These are phyloP conservation scores for Plectropomus leopardus DNA, from an alignment of 2,113 vertebrate species.

Conservation along the genomic window DNA sequence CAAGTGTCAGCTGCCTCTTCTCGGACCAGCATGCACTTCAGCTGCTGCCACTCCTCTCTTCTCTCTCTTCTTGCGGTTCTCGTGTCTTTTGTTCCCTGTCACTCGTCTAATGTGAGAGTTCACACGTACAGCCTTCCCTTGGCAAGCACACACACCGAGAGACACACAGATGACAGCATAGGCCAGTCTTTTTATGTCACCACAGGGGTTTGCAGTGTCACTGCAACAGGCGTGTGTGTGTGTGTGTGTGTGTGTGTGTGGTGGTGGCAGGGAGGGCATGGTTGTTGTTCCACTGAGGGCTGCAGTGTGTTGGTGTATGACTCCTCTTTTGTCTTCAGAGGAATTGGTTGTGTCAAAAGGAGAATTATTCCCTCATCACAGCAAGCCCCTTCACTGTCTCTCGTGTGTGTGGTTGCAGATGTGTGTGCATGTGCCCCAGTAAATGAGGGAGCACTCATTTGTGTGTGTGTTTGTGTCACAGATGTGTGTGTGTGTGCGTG, in stretches of 20 bases:
- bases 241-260: conserved; percentile 21
- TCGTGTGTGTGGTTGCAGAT: conserved; percentile 16
- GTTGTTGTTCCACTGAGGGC: conserved; percentile 32
- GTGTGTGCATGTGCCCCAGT: neutral
- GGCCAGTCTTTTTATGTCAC: conserved; percentile 54
- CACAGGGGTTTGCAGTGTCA: conserved; percentile 47
- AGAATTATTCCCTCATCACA: conserved; percentile 65
- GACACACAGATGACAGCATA: conserved; percentile 43
- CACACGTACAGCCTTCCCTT: conserved; percentile 45
- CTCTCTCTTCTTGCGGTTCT: conserved; percentile 6
- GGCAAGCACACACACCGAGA: conserved; percentile 11
- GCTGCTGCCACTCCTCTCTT: conserved; percentile 7
- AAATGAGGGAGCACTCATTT: neutral
- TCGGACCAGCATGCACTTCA: conserved; percentile 19
- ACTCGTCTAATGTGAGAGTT: conserved; percentile 58
- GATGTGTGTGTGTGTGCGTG: conserved; percentile 60
- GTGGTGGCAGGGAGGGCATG: neutral
- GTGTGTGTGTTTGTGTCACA: conserved; percentile 59
- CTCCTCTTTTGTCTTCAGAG: conserved; percentile 68
- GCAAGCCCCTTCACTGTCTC: conserved; percentile 27
- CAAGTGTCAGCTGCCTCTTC: conserved; percentile 7
- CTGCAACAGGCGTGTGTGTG: conserved; percentile 32
- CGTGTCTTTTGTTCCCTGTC: conserved; percentile 46
- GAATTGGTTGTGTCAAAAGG: conserved; percentile 58
- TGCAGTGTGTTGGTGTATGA: conserved; percentile 49